Evolutionary conservation across 2,113 vertebrate species (phyloP), one percentile per base, ranked within the genome.

Genomic region (Chaetops frenatus): DNA sequence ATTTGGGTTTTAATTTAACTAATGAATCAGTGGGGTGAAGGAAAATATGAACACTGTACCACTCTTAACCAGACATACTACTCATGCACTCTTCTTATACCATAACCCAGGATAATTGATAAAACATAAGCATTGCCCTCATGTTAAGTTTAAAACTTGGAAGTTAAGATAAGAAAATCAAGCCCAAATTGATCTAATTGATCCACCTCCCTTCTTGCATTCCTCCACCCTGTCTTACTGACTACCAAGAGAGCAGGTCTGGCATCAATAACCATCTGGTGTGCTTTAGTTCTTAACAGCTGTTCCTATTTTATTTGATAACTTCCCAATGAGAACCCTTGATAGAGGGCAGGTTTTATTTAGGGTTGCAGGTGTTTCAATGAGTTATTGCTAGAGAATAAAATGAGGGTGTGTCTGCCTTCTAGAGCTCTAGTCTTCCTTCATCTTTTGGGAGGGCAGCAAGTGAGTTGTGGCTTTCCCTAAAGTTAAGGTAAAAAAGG

Each of bases 361-460:
- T 35, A 22, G 18, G 33, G 19, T 16, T 88, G 21, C 86, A 94
- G 82, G 56, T 90, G 40, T 66, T n/a, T 35, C 31, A 28, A 3
- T 8, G 51, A 29, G 16, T 31, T 28, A 56, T 36, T 40, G 21
- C 10, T 38, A 28, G 27, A 65, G 31, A 81, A 61, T 9, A 78
- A 88, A 58, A 70, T 0, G 11, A 51, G 31, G 44, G 23, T 15
- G 58, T 12, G 29, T 3, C 1, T 25, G 8, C 10, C 4, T 18
- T 45, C 4, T 44, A 7, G 51, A 44, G 12, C 3, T 61, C 20
- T 83, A 3, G 28, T 84, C 33, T 42, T 86, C 13, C 38, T 56
- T 73, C 1, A 12, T 4, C 2, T 3, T 7, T 66, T 2, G 6
- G 21, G 12, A 28, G 27, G 7, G 24, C 5, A 66, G 6, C 38